Base-by-base conservation (phyloP, 2,113 vertebrate genomes). In the Ophiodon elongatus region DNA sequence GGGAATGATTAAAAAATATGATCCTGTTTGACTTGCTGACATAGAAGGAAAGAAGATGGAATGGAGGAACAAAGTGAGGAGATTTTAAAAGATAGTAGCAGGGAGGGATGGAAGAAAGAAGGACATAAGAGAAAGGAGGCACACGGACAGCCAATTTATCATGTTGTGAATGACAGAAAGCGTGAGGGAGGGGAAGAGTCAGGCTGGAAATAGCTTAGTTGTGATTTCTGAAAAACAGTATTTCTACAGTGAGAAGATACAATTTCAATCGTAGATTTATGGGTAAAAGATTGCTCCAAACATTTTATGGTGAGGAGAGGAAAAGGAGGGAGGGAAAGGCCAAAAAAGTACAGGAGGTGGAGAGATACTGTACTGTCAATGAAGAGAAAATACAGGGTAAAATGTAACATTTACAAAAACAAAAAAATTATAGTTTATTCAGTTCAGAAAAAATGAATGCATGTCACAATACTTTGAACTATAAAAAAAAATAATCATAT, bases 151-250 rank as follows among this genome's bases (percentile, higher is more conserved):
- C 25, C 67, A 73, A 81, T 89, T 59, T 64, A 59, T 84, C 78
- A 73, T 65, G 65, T 70, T 33, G 21, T 2, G 10, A 68, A 73
- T 69, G 60, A 84, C 73, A 82, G 57, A 45, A 74, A 73, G 50
- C 63, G n/a, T n/a, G 62, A 68, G 45, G 19, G 37, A 76, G 45
- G 2, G 37, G 35, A 47, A 35, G 66, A 72, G 74, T 66, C 76
- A 73, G 68, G 39, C 31, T 54, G 39, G 62, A 45, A n/a, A n/a
- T n/a, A n/a, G 54, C 66, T 67, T 37, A 62, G 41, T 75, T 81
- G 65, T 71, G 78, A 76, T 76, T 82, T 70, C 78, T 39, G 65
- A 72, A 57, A 89, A 85, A 67, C 73, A 82, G 70, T 81, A 60
- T 13, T 66, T 85, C 45, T 82, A 70, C 54, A 73, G 33, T 77